Evolutionary conservation across 1,140 invertebrate genomes (phyloP), one percentile per base, ranked within the genome.

Genomic region (Luehdorfia chinensis): DNA sequence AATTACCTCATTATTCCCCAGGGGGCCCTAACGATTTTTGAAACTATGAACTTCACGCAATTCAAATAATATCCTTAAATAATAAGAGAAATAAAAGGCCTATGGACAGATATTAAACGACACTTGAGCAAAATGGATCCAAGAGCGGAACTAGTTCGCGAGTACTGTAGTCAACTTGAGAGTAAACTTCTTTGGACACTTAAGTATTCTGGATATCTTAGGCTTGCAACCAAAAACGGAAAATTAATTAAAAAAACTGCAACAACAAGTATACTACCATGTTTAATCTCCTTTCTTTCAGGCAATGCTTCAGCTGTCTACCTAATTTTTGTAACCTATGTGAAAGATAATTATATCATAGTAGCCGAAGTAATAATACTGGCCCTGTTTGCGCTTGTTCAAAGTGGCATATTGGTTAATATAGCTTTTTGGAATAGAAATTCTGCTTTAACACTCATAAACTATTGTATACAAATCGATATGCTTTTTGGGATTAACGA

Each of bases 381-480:
- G n/a, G 30, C 11, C 3, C 14, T 43, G 15, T 43, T 43, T 7
- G 39, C 39, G 11, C n/a, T 43, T 6, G 2, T 43, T 18, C 39
- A 43, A 12, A 43, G 9, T 45, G 13, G 34, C 56, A 21, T 70
- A 1, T 19, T 66, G 1, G 8, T 55, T 16, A 61, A 67, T 31
- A 55, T 67, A 2, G 55, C 51, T 2, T 50, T 70, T 25, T 12
- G 32, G 0, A 70, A 68, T 11, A 50, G 55, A 39, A 51, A 53
- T 2, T 47, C 43, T 8, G 64, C 59, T 1, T 18, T 52, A 2
- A 30, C 53, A 9, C 12, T 75, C 1, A 37, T 74, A 8, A 37
- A 55, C 4, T 31, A 34, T 11, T 56, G 50, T 13, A 58, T 75
- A 5, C 50, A 77, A 7, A 61, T 75, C 5, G 76, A 77, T 37